Conservation (phyloP, 2,797 vertebrate genomes). For the Rhabdophis nuchalis region DNA sequence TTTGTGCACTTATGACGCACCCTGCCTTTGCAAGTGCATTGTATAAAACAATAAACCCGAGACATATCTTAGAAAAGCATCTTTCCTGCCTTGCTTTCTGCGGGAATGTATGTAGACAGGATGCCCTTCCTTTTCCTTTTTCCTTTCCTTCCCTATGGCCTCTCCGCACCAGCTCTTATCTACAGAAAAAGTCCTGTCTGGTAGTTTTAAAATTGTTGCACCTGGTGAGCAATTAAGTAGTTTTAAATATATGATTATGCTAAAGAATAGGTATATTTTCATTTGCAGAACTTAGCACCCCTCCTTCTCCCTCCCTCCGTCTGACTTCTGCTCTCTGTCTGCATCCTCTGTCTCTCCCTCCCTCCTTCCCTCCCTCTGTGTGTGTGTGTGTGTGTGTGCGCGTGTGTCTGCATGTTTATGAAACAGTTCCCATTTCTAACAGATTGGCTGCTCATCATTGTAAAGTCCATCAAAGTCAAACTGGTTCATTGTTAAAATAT, state of each 20-base stretch:
- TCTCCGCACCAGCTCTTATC: constrained; percentile 35
- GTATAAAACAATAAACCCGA: constrained; percentile 58
- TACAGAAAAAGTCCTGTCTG: constrained; percentile 32
- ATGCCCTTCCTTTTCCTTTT: constrained; percentile 63
- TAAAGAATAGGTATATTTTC: background rate
- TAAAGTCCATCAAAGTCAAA: background rate
- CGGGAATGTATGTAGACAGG: constrained; percentile 60
- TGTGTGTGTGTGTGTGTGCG: too few species aligned
- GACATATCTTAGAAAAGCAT: constrained; percentile 69
- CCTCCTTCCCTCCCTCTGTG: background rate
- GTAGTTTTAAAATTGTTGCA: background rate
- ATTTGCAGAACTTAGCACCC: background rate
- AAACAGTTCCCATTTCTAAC: background rate
- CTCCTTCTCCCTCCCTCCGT: too few species aligned
- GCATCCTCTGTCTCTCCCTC: background rate
- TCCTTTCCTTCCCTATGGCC: constrained; percentile 61
- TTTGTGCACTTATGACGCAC: constrained; percentile 40
- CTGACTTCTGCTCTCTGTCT: background rate
- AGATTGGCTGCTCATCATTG: background rate
- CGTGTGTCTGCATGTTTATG: background rate
- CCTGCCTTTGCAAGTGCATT: constrained; percentile 41
- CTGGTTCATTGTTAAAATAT: constrained; percentile 46
- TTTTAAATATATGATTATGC: background rate
- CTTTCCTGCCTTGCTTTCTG: constrained; percentile 64
- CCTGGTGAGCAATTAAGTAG: background rate